These are phyloP conservation scores for Microcebus ravelobensis DNA, from an alignment of 2,113 vertebrate species.

Conservation along the genomic window DNA sequence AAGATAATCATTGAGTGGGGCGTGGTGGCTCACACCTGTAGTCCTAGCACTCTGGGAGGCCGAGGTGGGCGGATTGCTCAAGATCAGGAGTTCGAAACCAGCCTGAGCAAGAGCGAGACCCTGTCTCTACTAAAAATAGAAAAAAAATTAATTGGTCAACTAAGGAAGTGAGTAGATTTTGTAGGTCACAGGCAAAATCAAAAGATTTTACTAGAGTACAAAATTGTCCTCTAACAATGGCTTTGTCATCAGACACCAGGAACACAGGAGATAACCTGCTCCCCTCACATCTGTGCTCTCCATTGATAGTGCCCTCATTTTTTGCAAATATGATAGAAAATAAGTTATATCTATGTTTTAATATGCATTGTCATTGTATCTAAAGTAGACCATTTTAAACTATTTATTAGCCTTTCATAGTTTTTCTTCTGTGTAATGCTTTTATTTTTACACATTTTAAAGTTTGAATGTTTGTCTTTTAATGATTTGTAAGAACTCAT, in stretches of 20 bases:
- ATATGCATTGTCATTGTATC: neutral
- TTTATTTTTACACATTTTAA: conserved; percentile 5
- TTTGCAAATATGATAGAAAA: neutral
- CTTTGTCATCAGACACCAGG: neutral
- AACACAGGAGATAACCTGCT: neutral
- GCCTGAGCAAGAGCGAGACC: too few species aligned
- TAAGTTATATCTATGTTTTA: neutral
- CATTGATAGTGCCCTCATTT: neutral
- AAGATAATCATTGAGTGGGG: neutral
- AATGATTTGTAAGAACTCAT: neutral
- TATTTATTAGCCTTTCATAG: neutral
- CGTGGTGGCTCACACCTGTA: too few species aligned
- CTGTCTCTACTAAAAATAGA: too few species aligned
- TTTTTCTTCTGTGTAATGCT: conserved; percentile 21
- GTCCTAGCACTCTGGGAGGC: too few species aligned
- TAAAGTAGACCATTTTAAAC: neutral
- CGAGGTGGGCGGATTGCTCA: too few species aligned
- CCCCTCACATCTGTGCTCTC: neutral
- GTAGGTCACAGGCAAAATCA: neutral
- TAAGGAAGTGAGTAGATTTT: neutral
- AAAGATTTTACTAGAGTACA: neutral
- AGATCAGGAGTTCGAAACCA: too few species aligned
- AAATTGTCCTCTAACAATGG: neutral
- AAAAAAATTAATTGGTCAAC: too few species aligned
- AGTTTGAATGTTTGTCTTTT: neutral